Base-by-base conservation (phyloP, 2,113 vertebrate genomes). In the Carassius carassius region DNA sequence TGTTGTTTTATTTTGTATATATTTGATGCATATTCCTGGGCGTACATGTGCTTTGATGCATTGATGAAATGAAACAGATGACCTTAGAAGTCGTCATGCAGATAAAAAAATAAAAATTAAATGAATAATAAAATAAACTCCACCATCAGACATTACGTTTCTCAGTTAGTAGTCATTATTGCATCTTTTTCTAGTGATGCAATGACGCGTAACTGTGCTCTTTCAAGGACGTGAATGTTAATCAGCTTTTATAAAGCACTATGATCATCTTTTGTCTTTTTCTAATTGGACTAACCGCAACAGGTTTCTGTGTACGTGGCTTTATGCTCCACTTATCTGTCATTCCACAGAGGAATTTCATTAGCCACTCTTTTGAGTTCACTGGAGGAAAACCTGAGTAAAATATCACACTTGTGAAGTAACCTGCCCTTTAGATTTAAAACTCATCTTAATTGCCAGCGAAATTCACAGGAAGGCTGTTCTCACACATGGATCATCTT, bases 211-310 rank as follows among this genome's bases (percentile, higher is more conserved):
- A 73, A 73, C 37, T 23, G 11, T 73, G 70, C 70, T 73, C 70
- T n/a, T 44, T 73, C 37, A 47, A 47, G 70, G 37, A 44, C 37
- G 21, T 23, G 70, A 13, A 73, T 73, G 70, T 73, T 73, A 73
- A 73, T 47, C 70, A 47, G 70, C 70, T 47, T 73, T 73, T 44
- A 73, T 44, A 47, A 47, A 14, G 21, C 70, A 23, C 70, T 73
- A 47, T 73, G 37, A 73, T 47, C 37, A 73, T 73, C 70, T 41
- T 73, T 73, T 73, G 70, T 73, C 70, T 73, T 47, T 47, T 73
- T 73, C 37, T 73, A 73, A 73, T 73, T 73, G 70, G 70, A 72
- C 37, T 23, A 51, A 51, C 49, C 14, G 49, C 21, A 47, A n/a
- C 37, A n/a, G 37, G 37, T 44, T 69, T 32, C 7, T 32, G 32